phyloP scores from a whole-genome alignment of 2,888 invertebrate species.

The Cataglyphis livida region DNA sequence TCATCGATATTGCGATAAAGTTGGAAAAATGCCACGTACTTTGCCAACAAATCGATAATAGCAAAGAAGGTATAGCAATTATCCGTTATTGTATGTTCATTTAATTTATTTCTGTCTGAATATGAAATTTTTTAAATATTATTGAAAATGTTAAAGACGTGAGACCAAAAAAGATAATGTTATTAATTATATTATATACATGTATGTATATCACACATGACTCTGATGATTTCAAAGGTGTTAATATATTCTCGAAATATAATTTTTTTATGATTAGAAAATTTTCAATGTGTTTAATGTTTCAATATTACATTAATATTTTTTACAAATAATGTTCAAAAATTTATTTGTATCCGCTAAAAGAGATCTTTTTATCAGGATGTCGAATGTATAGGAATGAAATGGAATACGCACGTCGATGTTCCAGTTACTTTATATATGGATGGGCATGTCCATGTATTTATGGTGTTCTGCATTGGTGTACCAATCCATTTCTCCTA shows the following conservation, averaged over 20 bases:
- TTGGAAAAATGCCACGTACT: slow-evolving; percentile 70
- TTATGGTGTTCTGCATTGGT: slow-evolving; percentile 73
- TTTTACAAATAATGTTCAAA: neutral
- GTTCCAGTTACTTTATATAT: slow-evolving; percentile 57
- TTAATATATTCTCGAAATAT: neutral
- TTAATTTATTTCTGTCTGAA: neutral
- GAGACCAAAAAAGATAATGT: neutral
- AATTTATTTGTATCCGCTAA: slow-evolving; percentile 4
- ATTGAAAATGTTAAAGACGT: neutral
- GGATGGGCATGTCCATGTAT: slow-evolving; percentile 65
- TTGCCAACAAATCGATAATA: slow-evolving; percentile 60
- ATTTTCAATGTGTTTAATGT: neutral
- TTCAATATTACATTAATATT: neutral
- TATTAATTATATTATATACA: neutral
- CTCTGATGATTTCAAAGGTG: neutral
- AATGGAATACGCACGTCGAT: slow-evolving; percentile 41
- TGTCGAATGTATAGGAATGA: slow-evolving; percentile 2
- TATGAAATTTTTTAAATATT: neutral
- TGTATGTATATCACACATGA: no score
- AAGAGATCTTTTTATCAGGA: slow-evolving; percentile 18
- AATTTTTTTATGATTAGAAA: neutral
- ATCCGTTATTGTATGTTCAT: neutral
- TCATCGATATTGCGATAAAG: slow-evolving; percentile 58
- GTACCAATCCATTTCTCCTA: slow-evolving; percentile 65
- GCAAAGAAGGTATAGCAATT: slow-evolving; percentile 36